These are phyloP conservation scores for Ischnus inquisitorius DNA, from an alignment of 2,888 invertebrate genomes.

Conservation along the genomic window DNA sequence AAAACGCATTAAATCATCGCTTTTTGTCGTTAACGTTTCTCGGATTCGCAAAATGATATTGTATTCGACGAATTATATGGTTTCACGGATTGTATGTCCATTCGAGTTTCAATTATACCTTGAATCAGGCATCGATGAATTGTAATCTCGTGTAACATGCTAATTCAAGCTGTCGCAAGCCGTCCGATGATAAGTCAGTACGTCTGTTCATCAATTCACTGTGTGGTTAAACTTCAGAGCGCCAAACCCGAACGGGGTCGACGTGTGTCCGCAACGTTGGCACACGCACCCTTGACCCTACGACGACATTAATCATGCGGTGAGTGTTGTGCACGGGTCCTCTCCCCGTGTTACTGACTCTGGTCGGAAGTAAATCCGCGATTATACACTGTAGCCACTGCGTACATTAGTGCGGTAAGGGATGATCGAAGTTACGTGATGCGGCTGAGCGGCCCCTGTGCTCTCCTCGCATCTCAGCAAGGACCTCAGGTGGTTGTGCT, in stretches of 20 bases:
- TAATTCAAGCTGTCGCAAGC: constrained; percentile 36
- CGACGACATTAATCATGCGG: constrained; percentile 60
- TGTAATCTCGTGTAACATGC: constrained; percentile 33
- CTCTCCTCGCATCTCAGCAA: constrained; percentile 35
- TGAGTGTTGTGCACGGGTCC: constrained; percentile 29
- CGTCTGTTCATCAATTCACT: constrained; percentile 57
- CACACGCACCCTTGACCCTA: constrained; percentile 65
- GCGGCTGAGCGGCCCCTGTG: constrained; percentile 26
- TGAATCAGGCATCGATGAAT: background rate
- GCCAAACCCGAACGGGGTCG: constrained; percentile 36
- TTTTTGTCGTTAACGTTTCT: background rate
- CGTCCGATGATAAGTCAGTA: constrained; percentile 45
- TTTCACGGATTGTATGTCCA: no score
- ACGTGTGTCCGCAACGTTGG: constrained; percentile 37
- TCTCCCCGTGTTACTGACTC: constrained; percentile 57
- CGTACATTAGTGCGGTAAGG: constrained; percentile 37
- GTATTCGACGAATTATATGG: background rate
- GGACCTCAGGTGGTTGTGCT: constrained; percentile 27
- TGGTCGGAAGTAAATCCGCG: constrained; percentile 61
- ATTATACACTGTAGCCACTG: constrained; percentile 43
- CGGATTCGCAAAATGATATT: background rate
- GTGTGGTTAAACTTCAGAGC: constrained; percentile 36
- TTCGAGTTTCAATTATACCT: background rate
- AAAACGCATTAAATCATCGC: background rate
- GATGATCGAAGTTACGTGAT: constrained; percentile 60